Base-by-base conservation (phyloP, 2,888 invertebrate genomes). In the Leucophenga montana region DNA sequence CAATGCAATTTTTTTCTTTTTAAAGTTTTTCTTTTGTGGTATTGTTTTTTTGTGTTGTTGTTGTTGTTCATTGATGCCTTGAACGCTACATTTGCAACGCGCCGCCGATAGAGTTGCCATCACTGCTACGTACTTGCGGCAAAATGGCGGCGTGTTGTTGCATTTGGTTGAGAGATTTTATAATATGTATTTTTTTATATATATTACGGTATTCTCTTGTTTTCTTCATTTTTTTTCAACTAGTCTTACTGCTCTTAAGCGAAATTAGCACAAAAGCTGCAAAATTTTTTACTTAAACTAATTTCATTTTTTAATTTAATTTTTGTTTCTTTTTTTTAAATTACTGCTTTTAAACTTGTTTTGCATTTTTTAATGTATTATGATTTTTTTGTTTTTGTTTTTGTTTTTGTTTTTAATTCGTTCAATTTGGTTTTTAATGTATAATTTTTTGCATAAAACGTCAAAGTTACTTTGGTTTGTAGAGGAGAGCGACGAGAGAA, bases 191-290 rank as follows among this genome's bases (percentile, higher is more conserved):
- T 70, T 71, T 73, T 54, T 73, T 69, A 4, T 27, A 27, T 27
- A 3, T 27, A 3, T 27, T 27, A 27, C 31, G 39, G 53, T 27
- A 20, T 67, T 67, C 11, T 66, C 27, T 69, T 53, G 9, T 16
- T 66, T 66, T 50, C 50, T 46, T 78, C 78, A 77, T 72, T 74
- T 14, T 71, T 74, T 73, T 75, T 85, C 83, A 85, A 80, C 85
- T 85, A 85, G 84, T 79, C 83, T 83, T 83, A 80, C 73, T 74
- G 79, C 78, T 77, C 74, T 80, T 82, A 83, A 83, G 82, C 82
- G 82, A 83, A 83, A 83, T 79, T 83, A 83, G 82, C 82, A 83
- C 79, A 83, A 83, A 83, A 83, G 83, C 83, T 78, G 81, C 79
- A 83, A 81, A 82, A 83, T 82, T 76, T 78, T 81, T 78, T 84